Base-by-base conservation (phyloP, 2,797 vertebrate species). In the Mormyrops boulengeri region DNA sequence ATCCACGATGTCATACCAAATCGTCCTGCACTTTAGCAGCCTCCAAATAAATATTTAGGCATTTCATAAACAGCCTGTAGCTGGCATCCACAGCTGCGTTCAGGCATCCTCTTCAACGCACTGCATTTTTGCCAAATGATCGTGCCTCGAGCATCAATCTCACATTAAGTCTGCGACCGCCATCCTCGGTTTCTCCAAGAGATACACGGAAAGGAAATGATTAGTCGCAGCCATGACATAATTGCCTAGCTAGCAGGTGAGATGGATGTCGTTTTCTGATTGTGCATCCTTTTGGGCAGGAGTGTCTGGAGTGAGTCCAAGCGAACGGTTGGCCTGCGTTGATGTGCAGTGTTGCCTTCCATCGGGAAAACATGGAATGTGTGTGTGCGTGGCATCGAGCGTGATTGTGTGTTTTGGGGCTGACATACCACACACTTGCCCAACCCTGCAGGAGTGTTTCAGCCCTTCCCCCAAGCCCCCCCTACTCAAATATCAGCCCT, bases 161-260 rank as follows among this genome's bases (percentile, higher is more conserved):
- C 89, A 85, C 93, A 92, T 95, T 94, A 95, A 95, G 94, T 93
- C n/a, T 77, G 91, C 92, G 93, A 60, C 38, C 77, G 8, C 17
- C 38, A 1, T 47, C 17, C 77, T 17, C 1, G 90, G 92, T 88
- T 91, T 90, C 89, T 89, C 14, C 22, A 53, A 44, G 19, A 82
- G 89, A 92, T 92, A 93, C 92, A 93, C 1, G 17, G 17, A 92
- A 95, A 94, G 95, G 95, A 96, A 96, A 92, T 91, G 26, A 94
- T 94, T 94, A 95, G 94, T 93, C 14, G 91, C 93, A 82, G 91
- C 91, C 89, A 88, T 95, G 94, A 95, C 92, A 93, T 94, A 95
- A 94, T 91, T 90, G 90, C 85, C 90, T 90, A 57, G 49, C 19
- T 9, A 87, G 49, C 89, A 90, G 93, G 93, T 92, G 90, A 93